phyloP scores from a whole-genome alignment of 2,113 vertebrate species.

The Pomatostomus ruficeps region DNA sequence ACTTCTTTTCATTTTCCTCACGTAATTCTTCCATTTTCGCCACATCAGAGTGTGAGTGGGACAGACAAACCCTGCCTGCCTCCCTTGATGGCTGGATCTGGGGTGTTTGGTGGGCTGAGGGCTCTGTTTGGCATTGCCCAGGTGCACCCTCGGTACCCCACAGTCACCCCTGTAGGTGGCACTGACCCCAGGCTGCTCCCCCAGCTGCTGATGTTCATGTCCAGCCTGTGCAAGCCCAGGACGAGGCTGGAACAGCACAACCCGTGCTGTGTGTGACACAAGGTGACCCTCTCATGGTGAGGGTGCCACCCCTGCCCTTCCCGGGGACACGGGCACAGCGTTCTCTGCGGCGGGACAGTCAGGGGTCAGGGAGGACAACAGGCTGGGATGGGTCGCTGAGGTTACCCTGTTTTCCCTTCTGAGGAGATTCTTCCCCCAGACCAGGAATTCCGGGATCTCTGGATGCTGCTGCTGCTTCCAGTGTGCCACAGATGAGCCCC shows the following conservation, averaged over 20 bases:
- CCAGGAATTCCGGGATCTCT: not conserved
- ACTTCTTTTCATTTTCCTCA: not conserved
- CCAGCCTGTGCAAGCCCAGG: not conserved
- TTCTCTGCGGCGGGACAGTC: not conserved
- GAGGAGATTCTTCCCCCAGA: not conserved
- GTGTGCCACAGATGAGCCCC: not conserved
- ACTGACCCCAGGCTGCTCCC: not conserved
- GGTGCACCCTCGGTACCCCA: fast-evolving
- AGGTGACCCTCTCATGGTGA: fast-evolving
- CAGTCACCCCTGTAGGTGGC: fast-evolving
- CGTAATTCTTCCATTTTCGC: not conserved
- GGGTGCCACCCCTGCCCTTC: not conserved
- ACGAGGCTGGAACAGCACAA: fast-evolving
- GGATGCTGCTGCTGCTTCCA: not conserved
- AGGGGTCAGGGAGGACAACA: fast-evolving
- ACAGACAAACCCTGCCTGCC: not conserved
- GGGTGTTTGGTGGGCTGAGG: not conserved
- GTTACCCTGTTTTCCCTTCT: fast-evolving
- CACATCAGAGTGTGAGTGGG: fast-evolving
- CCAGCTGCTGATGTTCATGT: fast-evolving
- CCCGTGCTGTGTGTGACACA: not conserved
- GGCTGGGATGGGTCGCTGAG: fast-evolving
- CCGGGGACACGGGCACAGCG: fast-evolving
- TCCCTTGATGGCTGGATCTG: fast-evolving
- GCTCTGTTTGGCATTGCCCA: not conserved